A percentile compares a stretch with the other conserved stretches of the same genome.
These are phyloP conservation scores for Dermochelys coriacea DNA, from an alignment of 2,797 vertebrate genomes.

Conservation along the genomic window DNA sequence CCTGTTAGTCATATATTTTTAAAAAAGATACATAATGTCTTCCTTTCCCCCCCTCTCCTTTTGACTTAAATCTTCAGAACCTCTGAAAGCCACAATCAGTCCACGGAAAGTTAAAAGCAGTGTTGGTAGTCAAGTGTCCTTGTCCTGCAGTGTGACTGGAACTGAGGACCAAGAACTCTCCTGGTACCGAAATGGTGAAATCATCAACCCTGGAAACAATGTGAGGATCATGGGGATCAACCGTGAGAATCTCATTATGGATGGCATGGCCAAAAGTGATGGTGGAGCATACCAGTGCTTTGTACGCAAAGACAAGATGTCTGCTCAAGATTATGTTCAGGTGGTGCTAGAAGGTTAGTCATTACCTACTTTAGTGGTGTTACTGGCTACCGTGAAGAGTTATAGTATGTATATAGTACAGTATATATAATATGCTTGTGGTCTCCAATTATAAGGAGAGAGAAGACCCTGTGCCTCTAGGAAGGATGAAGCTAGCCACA, in stretches of 20 bases:
- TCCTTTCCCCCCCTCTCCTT: not conserved
- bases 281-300: constrained; percentile 99
- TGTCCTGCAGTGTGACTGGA: constrained; percentile 95
- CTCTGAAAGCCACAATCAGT: constrained; percentile 94
- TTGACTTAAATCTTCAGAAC: constrained; percentile 82
- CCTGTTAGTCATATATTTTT: not conserved
- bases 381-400: not conserved
- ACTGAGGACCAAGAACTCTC: constrained; percentile 95
- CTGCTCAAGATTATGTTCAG: constrained; percentile 97
- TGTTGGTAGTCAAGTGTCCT: constrained; percentile 96
- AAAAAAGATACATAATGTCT: fast-evolving
- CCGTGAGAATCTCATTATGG: constrained; percentile 95
- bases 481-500: fast-evolving
- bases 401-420: not conserved
- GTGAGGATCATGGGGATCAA: constrained; percentile 92
- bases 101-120: constrained; percentile 97
- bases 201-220: constrained; percentile 93
- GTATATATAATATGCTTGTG: fast-evolving
- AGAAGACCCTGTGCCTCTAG: not conserved
- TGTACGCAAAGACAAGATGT: constrained; percentile 94
- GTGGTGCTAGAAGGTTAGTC: constrained; percentile 97
- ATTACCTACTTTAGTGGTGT: not conserved
- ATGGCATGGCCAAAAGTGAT: constrained; percentile 97
- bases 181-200: constrained; percentile 97
- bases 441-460: not conserved